Base-by-base conservation (phyloP, 2,113 vertebrate genomes). In the Myrmecophaga tridactyla region DNA sequence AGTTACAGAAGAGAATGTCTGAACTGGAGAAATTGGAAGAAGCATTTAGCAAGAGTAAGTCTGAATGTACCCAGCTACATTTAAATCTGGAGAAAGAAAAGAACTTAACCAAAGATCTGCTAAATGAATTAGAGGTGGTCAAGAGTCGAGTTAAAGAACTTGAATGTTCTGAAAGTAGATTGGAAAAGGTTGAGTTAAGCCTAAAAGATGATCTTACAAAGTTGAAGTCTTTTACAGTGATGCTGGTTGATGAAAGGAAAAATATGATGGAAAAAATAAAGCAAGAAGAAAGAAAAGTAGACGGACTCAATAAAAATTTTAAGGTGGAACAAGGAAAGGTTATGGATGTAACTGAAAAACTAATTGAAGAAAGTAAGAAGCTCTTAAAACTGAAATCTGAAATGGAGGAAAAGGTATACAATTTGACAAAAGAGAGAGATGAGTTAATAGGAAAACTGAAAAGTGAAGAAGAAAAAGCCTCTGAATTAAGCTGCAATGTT, bases 361-460 rank as follows among this genome's bases (percentile, higher is more conserved):
- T 99, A 94, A 99, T 99, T 2, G 99, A 99, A 86, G 99, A 99
- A 98, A 99, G 99, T 97, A 99, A 99, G 95, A 99, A 99, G 93
- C 98, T 99, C 92, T 98, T 99, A 82, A 99, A 99, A 94, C 93
- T 99, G 95, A 99, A 99, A 95, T 99, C 99, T 0, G 99, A 99
- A 97, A 99, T 99, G 99, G 99, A 99, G 90, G 98, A 98, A 25
- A 99, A 99, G 83, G 98, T 99, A 31, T 98, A 98, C 5, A 90
- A n/a, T 36, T 97, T 99, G 88, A 98, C 97, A 6, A 98, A 98
- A 84, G 99, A 99, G 97, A 99, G 98, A 88, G 99, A 99, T 4
- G 99, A 99, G 70, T 92, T 99, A 90, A 98, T 98, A 82, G 96
- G 96, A 13, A 98, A 98, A 95, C 97, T 99, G n/a, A 98, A 98